Conservation (phyloP, 2,797 vertebrate species). For the Dendrocincla fuliginosa region DNA sequence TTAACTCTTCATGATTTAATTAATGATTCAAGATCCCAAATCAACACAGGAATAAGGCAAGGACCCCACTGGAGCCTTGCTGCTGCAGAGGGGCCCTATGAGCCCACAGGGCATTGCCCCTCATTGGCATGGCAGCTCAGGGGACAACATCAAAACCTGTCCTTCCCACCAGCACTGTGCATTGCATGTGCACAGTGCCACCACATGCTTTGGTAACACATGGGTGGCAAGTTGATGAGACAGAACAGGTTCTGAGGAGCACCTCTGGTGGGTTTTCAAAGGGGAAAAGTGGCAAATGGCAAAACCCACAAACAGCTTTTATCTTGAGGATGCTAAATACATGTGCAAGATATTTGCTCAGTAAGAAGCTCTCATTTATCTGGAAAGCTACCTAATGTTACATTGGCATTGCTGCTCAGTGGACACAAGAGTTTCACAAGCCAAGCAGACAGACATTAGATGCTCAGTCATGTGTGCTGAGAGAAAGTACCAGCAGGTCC, state of each 20-base stretch:
- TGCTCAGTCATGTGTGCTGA: not conserved
- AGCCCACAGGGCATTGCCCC: accelerated
- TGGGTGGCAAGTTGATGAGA: not conserved
- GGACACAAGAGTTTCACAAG: not conserved
- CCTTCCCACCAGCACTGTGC: accelerated
- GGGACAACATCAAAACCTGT: not conserved
- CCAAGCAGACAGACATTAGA: no score
- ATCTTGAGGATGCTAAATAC: not conserved
- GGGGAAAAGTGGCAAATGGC: not conserved
- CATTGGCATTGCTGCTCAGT: accelerated
- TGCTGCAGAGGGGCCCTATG: accelerated
- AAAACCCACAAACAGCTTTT: not conserved
- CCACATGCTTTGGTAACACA: accelerated
- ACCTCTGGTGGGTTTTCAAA: not conserved
- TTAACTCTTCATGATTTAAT: not conserved
- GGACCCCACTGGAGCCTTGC: accelerated
- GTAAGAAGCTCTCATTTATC: not conserved
- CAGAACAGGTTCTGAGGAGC: not conserved
- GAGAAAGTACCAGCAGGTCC: not conserved
- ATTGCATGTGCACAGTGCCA: accelerated
- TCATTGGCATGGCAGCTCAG: accelerated
- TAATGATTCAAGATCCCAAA: not conserved
- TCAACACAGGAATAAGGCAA: not conserved
- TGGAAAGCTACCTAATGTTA: not conserved
- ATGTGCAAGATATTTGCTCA: accelerated